phyloP scores from a whole-genome alignment of 2,888 invertebrate genomes.

The Cabera pusaria region DNA sequence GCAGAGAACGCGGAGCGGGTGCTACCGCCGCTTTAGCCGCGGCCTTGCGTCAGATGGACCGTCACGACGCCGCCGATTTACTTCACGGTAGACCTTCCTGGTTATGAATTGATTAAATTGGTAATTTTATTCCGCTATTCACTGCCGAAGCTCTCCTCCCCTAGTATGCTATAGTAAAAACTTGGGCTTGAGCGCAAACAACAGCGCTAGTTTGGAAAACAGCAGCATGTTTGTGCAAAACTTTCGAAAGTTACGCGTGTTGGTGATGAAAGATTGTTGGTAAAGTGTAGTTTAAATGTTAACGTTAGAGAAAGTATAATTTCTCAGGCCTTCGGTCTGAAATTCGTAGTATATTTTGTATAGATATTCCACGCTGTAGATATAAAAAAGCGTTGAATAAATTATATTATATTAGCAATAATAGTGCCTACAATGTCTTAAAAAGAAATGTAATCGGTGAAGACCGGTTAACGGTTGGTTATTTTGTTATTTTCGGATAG shows the following conservation, averaged over 20 bases:
- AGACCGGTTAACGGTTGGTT: conserved; percentile 61
- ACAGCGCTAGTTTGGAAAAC: no score
- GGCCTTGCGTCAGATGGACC: conserved; percentile 70
- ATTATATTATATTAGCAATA: conserved; percentile 78
- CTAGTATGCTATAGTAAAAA: no score
- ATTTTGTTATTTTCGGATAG: conserved; percentile 70
- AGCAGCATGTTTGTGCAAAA: no score
- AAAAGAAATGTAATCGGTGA: conserved; percentile 65
- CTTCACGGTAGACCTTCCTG: conserved; percentile 74
- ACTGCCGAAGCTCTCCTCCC: neutral
- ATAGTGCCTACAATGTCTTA: conserved; percentile 80
- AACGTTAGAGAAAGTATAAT: conserved; percentile 69
- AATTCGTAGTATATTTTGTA: conserved; percentile 81
- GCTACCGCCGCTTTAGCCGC: conserved; percentile 89
- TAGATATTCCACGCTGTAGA: conserved; percentile 78
- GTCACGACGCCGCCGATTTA: conserved; percentile 73
- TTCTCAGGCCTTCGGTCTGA: conserved; percentile 65
- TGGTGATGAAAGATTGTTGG: conserved; percentile 48
- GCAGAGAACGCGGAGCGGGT: conserved; percentile 91
- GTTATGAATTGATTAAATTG: conserved; percentile 63
- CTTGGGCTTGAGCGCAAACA: no score
- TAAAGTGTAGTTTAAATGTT: conserved; percentile 71
- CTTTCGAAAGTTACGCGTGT: conserved; percentile 1
- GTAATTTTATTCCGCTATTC: neutral
- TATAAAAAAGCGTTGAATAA: conserved; percentile 62